These are phyloP conservation scores for Protobothrops mucrosquamatus DNA, from an alignment of 2,113 vertebrate genomes.

Conservation along the genomic window DNA sequence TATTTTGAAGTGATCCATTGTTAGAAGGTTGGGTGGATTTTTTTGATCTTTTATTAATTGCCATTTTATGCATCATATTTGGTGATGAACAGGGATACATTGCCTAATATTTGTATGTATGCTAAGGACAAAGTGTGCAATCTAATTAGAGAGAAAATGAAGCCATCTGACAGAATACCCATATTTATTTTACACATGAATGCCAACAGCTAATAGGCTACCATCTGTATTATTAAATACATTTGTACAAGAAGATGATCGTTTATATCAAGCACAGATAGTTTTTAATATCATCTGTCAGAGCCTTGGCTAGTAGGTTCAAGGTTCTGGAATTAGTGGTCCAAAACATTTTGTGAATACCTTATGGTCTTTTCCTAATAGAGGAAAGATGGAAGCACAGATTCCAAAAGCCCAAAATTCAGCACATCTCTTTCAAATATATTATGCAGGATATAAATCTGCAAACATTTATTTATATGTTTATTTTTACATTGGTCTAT, in stretches of 20 bases:
- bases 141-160: slow-evolving; percentile 27
- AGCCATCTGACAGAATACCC: slow-evolving; percentile 11
- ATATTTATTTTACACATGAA: slow-evolving; percentile 18
- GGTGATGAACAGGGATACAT: slow-evolving; percentile 24
- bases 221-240: neutral
- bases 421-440: neutral
- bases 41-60: slow-evolving; percentile 30
- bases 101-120: neutral
- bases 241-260: neutral
- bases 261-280: neutral
- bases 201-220: slow-evolving; percentile 31
- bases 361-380: neutral
- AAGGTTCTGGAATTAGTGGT: neutral
- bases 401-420: neutral
- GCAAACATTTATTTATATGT: neutral
- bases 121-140: slow-evolving; percentile 17
- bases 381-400: slow-evolving; percentile 10
- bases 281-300: neutral
- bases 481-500: slow-evolving; percentile 1
- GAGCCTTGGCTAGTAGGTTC: neutral
- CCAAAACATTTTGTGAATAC: neutral
- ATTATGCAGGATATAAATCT: neutral
- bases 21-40: slow-evolving; percentile 58
- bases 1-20: slow-evolving; percentile 66
- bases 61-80: slow-evolving; percentile 47